phyloP scores from a whole-genome alignment of 2,113 vertebrate species.

The Lota lota region DNA sequence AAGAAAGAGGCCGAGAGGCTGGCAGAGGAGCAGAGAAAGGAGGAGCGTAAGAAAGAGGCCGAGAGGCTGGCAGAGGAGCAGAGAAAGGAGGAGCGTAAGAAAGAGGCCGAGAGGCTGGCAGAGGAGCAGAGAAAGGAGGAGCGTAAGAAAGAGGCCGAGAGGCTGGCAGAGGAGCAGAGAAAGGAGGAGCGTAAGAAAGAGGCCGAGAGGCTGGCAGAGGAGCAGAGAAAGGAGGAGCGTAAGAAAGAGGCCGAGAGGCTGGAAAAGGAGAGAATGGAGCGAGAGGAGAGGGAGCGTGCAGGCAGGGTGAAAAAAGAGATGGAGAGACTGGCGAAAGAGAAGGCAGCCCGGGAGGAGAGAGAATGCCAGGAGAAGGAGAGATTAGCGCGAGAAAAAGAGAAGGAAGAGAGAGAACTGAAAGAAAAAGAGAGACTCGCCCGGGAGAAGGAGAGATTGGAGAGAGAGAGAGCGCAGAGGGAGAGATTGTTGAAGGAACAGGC shows the following conservation, averaged over 20 bases:
- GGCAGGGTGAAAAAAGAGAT: slow-evolving; percentile 2
- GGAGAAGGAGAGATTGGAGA: slow-evolving; percentile 60
- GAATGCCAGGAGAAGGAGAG: not conserved
- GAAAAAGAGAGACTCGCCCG: slow-evolving; percentile 67
- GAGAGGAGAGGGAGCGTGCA: not conserved
- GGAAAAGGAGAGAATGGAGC: slow-evolving; percentile 13
- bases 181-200: too few relatives aligned
- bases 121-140: too few relatives aligned
- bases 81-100: not conserved
- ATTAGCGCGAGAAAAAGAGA: slow-evolving; percentile 10
- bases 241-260: slow-evolving; percentile 20
- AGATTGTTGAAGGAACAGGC: not conserved
- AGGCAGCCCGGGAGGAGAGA: not conserved
- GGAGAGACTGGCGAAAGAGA: slow-evolving; percentile 4
- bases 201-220: not conserved
- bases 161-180: too few relatives aligned
- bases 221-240: slow-evolving; percentile 17
- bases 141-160: not conserved
- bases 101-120: not conserved
- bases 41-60: slow-evolving; percentile 1
- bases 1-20: slow-evolving; percentile 8
- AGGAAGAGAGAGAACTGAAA: slow-evolving; percentile 65
- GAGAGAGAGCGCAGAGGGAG: slow-evolving; percentile 43
- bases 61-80: not conserved
- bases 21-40: not conserved